Evolutionary conservation across 1,140 invertebrate species (phyloP), one percentile per base, ranked within the genome.

Genomic region (Macrobrachium nipponense): DNA sequence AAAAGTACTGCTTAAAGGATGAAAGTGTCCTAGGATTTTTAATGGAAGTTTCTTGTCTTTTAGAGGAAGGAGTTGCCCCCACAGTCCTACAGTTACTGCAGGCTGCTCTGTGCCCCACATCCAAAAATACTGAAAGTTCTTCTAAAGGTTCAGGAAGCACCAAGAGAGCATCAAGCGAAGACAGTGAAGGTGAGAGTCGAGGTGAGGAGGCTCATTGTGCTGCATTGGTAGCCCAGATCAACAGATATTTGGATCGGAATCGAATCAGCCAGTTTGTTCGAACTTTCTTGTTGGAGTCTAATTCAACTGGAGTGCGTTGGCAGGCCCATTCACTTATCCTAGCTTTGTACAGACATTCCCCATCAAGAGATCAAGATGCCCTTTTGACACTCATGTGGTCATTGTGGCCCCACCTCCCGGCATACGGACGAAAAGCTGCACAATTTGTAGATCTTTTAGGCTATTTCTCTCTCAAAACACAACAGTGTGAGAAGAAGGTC

Each of bases 361-460:
- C 94, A 20, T 92, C 94, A 64, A 89, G 92, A 0, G 95, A 98
- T 89, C 96, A 98, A 90, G 94, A 96, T 88, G 92, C 92, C 17
- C 90, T 99, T 20, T 92, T 98, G 0, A 95, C 96, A 78, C 92
- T 97, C 7, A 92, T 99, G 89, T 98, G 97, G 97, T 94, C 94
- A 66, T 91, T 99, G 58, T 99, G 98, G 98, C 96, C 96, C 4
- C 92, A 96, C 68, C 92, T 99, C 59, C 96, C 97, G 0, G 94
- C 95, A 77, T 98, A 98, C 90, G 98, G 98, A 4, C 93, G 96
- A 0, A 97, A 98, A 91, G 97, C 97, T 5, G 95, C 96, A 0
- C 98, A 99, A 91, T 99, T 99, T 92, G 97, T 99, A 0, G 98
- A 99, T 91, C 92, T 99, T 0, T 93, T 99, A 0, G 98, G 98